These are phyloP conservation scores for Callospermophilus lateralis DNA, from an alignment of 2,113 vertebrate species.

Conservation along the genomic window DNA sequence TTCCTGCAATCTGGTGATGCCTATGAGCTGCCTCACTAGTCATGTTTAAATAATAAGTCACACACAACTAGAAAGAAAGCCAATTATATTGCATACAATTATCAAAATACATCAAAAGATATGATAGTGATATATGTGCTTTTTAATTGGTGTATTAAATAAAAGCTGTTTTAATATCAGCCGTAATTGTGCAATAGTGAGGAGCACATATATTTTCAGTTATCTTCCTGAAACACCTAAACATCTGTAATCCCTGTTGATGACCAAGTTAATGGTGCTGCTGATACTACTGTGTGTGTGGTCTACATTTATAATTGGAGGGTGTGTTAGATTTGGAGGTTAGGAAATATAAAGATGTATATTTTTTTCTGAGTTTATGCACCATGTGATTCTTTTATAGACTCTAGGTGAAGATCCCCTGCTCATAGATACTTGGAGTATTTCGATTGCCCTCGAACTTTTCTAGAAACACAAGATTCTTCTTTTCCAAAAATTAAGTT, in stretches of 20 bases:
- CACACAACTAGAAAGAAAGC: background rate
- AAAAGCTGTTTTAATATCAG: background rate
- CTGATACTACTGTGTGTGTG: background rate
- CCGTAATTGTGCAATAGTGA: background rate
- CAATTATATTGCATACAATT: background rate
- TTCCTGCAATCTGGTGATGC: background rate
- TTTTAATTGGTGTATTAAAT: background rate
- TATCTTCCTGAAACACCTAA: background rate
- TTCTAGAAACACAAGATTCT: background rate
- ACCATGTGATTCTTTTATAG: background rate
- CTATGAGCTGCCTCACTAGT: background rate
- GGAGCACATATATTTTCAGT: background rate
- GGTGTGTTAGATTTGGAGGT: background rate
- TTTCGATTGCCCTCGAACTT: background rate
- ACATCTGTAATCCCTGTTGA: background rate
- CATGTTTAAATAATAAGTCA: background rate
- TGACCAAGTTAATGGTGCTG: background rate
- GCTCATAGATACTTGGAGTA: background rate
- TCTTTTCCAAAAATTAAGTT: background rate
- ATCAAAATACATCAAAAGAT: background rate
- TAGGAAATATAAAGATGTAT: background rate
- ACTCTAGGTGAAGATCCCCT: background rate
- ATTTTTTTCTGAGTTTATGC: background rate
- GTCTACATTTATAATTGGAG: background rate
- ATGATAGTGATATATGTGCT: background rate